Percentiles rank a stretch among this genome's conserved stretches.
These are phyloP conservation scores for Megaptera novaeangliae DNA, from an alignment of 2,113 vertebrate species.

Conservation along the genomic window DNA sequence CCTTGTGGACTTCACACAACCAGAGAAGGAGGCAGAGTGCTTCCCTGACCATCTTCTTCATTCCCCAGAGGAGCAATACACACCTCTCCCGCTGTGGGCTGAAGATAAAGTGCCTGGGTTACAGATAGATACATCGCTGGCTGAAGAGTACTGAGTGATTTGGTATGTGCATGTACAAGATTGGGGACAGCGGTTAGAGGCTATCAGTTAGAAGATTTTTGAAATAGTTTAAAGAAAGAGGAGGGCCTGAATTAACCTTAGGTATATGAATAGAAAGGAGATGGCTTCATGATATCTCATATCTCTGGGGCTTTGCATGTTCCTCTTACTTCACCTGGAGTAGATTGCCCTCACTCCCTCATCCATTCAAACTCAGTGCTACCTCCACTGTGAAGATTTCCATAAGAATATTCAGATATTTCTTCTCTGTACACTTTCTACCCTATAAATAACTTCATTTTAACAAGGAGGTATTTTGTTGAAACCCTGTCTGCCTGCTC, in stretches of 20 bases:
- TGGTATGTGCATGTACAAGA: not conserved
- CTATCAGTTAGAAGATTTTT: not conserved
- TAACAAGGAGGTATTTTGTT: not conserved
- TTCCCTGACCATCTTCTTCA: not conserved
- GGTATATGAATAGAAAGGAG: not conserved
- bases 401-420: not conserved
- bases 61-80: not conserved
- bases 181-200: not conserved
- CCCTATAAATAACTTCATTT: not conserved
- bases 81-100: accelerated
- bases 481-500: not conserved
- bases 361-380: not conserved
- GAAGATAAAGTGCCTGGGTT: not conserved
- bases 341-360: not conserved
- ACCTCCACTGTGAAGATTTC: not conserved
- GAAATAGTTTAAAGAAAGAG: not conserved
- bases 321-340: not conserved
- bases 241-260: not conserved
- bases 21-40: not conserved
- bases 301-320: not conserved
- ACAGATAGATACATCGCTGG: not conserved
- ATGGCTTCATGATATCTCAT: not conserved
- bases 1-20: not conserved
- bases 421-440: not conserved
- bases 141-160: not conserved